These are phyloP conservation scores for Semicossyphus pulcher DNA, from an alignment of 2,113 vertebrate genomes.

Conservation along the genomic window DNA sequence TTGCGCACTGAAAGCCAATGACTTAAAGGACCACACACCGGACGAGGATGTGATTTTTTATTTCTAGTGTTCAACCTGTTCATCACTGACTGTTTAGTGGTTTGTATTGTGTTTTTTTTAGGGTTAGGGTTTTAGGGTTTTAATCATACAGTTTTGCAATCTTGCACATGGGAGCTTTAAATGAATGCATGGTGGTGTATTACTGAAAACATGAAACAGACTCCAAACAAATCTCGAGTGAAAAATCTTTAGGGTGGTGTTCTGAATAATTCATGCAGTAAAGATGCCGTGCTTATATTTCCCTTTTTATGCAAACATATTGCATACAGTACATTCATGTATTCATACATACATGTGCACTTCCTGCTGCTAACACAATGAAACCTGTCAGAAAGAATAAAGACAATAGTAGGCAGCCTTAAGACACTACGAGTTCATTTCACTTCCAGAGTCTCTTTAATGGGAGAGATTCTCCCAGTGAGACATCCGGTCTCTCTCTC, in stretches of 20 bases:
- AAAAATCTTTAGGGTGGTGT: neutral
- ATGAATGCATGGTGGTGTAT: neutral
- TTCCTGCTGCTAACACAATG: neutral
- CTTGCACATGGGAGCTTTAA: neutral
- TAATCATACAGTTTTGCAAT: neutral
- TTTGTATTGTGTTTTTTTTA: neutral
- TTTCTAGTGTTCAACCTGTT: neutral
- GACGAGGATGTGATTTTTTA: too few species aligned
- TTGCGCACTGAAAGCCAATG: too few species aligned
- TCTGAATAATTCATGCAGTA: neutral
- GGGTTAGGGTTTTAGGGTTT: too few species aligned
- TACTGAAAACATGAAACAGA: neutral
- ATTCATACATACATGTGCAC: neutral
- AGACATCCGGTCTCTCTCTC: neutral
- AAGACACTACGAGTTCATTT: slow-evolving; percentile 7
- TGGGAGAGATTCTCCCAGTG: slow-evolving; percentile 19
- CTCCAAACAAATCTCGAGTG: neutral
- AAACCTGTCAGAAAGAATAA: neutral
- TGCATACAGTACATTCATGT: neutral
- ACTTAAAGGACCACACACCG: too few species aligned
- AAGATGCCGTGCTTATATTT: neutral
- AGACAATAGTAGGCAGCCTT: neutral
- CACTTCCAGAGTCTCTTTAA: neutral
- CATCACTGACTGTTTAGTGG: neutral
- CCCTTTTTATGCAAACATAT: neutral